Conservation (phyloP, 2,113 vertebrate genomes). For the Beaufortia kweichowensis region DNA sequence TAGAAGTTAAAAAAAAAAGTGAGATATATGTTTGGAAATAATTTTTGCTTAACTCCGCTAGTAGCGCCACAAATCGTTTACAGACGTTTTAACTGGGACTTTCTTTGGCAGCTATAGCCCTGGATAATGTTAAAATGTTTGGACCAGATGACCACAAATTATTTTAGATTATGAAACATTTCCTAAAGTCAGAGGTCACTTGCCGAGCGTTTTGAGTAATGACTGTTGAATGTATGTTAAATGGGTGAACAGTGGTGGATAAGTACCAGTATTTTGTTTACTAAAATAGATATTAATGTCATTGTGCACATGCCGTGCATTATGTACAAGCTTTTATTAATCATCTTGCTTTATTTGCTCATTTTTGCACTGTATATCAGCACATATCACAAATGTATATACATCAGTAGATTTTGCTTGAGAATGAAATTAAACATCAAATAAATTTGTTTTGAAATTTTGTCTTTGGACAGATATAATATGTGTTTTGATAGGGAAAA, state of each 20-base stretch:
- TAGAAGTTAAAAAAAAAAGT: too few species aligned
- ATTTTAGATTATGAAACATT: not conserved
- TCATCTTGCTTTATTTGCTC: not conserved
- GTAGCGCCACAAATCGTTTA: too few species aligned
- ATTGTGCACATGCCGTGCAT: not conserved
- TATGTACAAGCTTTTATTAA: not conserved
- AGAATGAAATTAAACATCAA: conserved; percentile 10
- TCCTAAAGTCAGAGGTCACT: not conserved
- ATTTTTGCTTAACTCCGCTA: too few species aligned
- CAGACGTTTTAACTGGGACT: not conserved
- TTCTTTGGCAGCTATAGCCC: not conserved
- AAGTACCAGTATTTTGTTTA: not conserved
- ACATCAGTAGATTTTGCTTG: not conserved
- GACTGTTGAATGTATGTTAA: conserved; percentile 35
- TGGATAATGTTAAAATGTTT: not conserved
- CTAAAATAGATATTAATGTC: not conserved
- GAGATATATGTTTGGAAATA: too few species aligned
- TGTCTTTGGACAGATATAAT: not conserved
- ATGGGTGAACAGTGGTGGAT: too few species aligned
- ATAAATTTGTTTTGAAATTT: not conserved
- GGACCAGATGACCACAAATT: not conserved
- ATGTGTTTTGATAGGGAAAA: not conserved
- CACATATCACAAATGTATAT: not conserved
- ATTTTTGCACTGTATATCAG: not conserved
- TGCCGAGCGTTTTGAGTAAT: conserved; percentile 3